Evolutionary conservation across 1,140 invertebrate genomes (phyloP).

Genomic region (Scaptomyza montana): DNA sequence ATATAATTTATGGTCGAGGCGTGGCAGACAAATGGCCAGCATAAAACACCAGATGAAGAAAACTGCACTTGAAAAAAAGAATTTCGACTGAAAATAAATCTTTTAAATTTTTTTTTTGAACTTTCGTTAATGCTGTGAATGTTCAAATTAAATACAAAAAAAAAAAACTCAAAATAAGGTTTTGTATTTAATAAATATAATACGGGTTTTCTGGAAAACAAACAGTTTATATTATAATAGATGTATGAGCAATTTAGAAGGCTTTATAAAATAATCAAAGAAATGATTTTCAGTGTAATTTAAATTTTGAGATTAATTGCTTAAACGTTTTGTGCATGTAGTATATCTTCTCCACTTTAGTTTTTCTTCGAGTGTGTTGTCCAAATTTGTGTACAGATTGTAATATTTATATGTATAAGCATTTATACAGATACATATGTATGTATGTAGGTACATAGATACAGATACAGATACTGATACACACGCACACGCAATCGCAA

Average conservation of each 20-base stretch:
- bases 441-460: no score
- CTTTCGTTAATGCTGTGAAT: no score
- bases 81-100: background rate
- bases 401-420: background rate
- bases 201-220: no score
- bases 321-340: background rate
- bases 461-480: constrained; percentile 4
- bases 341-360: background rate
- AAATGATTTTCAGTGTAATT: background rate
- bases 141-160: no score
- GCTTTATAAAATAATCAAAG: no score
- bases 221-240: no score
- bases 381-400: constrained; percentile 1
- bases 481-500: constrained; percentile 50
- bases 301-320: background rate
- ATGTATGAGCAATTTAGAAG: no score
- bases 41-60: constrained; percentile 21
- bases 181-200: no score
- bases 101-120: no score
- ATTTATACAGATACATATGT: background rate
- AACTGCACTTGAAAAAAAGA: background rate
- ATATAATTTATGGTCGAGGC: constrained; percentile 77
- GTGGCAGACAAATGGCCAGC: constrained; percentile 79
- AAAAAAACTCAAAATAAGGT: no score
- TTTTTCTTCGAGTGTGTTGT: background rate